Conservation (phyloP, 2,797 vertebrate species). For the Chloroceryle inda region DNA sequence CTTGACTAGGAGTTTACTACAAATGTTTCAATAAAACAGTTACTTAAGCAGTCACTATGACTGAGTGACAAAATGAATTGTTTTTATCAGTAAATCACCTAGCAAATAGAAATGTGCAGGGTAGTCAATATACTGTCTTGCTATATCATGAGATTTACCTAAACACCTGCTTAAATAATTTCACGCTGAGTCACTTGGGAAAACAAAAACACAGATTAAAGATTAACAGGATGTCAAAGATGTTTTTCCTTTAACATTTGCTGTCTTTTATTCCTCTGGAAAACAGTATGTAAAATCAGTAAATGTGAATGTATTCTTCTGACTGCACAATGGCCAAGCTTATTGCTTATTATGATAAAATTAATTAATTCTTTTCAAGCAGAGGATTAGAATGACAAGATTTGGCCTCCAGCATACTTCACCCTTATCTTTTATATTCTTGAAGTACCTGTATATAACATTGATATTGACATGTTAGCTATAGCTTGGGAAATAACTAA, state of each 20-base stretch:
- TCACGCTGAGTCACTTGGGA: neutral
- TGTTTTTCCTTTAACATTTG: neutral
- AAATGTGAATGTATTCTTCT: neutral
- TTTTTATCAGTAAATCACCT: neutral
- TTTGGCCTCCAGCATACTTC: neutral
- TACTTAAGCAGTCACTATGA: neutral
- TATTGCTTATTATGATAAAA: neutral
- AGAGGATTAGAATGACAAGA: neutral
- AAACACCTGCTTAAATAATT: conserved; percentile 15
- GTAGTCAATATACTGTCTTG: neutral
- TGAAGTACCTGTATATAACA: neutral
- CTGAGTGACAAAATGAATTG: neutral
- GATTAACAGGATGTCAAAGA: neutral
- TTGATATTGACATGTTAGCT: neutral
- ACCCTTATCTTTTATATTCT: neutral
- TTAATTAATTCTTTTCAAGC: neutral
- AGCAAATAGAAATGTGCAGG: neutral
- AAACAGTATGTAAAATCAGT: neutral
- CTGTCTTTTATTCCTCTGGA: neutral
- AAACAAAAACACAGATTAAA: conserved; percentile 11
- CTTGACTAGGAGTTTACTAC: neutral
- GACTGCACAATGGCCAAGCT: neutral
- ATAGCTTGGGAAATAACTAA: neutral
- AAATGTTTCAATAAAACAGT: neutral
- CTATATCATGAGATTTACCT: neutral